phyloP scores from a whole-genome alignment of 1,140 invertebrate genomes.

The Stegodyphus mimosarum region DNA sequence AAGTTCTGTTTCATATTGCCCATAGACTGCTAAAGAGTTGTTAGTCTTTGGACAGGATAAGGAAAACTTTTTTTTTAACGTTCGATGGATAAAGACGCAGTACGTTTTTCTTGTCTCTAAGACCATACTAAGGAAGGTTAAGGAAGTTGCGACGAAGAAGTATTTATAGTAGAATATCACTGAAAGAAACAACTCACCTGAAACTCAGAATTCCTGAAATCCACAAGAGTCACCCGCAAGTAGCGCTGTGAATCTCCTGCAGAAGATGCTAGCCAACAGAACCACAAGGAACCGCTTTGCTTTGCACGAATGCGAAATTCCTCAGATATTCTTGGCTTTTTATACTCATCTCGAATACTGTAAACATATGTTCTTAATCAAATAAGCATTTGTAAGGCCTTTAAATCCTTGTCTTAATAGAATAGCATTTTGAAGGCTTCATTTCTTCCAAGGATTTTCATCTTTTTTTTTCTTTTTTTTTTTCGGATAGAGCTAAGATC shows the following conservation, averaged over 20 bases:
- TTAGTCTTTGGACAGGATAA: no score
- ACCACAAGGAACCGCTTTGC: slow-evolving; percentile 58
- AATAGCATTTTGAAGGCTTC: slow-evolving; percentile 31
- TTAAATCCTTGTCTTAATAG: slow-evolving; percentile 6
- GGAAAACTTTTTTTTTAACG: no score
- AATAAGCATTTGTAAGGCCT: no score
- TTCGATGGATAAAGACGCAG: no score
- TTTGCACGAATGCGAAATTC: slow-evolving; percentile 51
- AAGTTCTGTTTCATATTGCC: no score
- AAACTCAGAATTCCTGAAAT: slow-evolving; percentile 47
- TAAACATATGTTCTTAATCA: background rate
- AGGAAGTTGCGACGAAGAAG: background rate
- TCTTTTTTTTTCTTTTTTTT: no score
- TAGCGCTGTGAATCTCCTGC: slow-evolving; percentile 55
- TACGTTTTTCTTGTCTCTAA: no score
- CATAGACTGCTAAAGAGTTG: no score
- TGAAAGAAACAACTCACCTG: slow-evolving; percentile 7
- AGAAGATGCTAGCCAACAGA: slow-evolving; percentile 59
- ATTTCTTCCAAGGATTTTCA: slow-evolving; percentile 41
- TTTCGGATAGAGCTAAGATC: no score
- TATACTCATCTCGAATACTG: slow-evolving; percentile 8
- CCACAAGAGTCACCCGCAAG: slow-evolving; percentile 54
- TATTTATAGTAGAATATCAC: background rate
- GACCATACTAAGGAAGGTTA: background rate
- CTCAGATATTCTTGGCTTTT: background rate